Conservation (phyloP, 92 coral and sea anemone species). For the Epizoanthus ramosus region DNA sequence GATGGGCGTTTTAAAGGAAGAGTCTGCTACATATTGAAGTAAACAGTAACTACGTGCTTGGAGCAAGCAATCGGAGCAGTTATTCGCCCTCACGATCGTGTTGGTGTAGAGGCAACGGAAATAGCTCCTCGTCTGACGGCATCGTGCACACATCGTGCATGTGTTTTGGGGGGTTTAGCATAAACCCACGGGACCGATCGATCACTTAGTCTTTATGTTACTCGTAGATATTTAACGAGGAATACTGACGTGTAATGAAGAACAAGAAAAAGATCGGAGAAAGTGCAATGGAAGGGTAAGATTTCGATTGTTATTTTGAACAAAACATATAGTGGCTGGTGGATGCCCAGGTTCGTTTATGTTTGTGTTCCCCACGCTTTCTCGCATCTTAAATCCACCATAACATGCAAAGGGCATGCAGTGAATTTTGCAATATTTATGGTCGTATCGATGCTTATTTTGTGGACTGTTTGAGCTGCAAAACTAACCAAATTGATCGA, state of each 20-base stretch:
- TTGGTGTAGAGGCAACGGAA: conserved; percentile 42
- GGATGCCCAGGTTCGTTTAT: conserved; percentile 11
- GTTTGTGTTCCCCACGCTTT: background rate
- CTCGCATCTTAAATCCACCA: background rate
- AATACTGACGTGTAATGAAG: conserved; percentile 25
- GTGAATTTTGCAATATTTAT: background rate
- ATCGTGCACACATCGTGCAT: conserved; percentile 40
- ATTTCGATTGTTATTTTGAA: background rate
- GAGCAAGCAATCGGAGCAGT: background rate
- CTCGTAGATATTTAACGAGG: conserved; percentile 27
- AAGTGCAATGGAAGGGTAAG: conserved; percentile 41
- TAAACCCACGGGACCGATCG: conserved; percentile 44
- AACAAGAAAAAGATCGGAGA: conserved; percentile 32
- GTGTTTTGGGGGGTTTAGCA: conserved; percentile 32
- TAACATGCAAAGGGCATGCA: background rate
- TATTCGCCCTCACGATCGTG: conserved; percentile 30
- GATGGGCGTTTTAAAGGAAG: conserved; percentile 31
- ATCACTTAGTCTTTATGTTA: conserved; percentile 35
- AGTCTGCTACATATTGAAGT: background rate
- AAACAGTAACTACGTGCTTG: conserved; percentile 23
- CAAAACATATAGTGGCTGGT: conserved; percentile 11
- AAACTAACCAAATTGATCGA: background rate
- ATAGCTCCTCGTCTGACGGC: conserved; percentile 31
- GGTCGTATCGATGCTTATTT: background rate
- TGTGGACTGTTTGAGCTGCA: background rate